Base-by-base conservation (phyloP, 2,113 vertebrate genomes). In the Halichoerus grypus region DNA sequence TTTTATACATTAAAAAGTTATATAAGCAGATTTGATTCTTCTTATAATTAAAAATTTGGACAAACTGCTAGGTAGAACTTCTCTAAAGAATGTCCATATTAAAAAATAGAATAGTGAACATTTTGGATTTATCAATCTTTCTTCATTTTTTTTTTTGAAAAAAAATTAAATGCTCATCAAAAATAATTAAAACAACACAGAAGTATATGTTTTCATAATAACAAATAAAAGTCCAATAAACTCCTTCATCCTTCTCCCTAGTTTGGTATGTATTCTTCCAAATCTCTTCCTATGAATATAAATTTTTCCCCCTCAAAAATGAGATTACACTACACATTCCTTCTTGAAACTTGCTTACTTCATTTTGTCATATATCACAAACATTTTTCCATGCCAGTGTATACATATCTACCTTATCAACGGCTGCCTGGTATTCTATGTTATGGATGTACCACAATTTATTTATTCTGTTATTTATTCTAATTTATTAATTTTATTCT, bases 71-170 rank as follows among this genome's bases (percentile, higher is more conserved):
- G 16, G 65, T 9, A 67, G 46, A 63, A 67, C 22, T 10, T n/a
- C 51, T 84, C 28, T 21, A 85, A n/a, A 84, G 28, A 74, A 42
- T 3, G 18, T 8, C 10, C 26, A 61, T 31, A 49, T 31, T 46
- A 74, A 69, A 86, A 28, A 77, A 90, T 2, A 81, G 33, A 92
- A 63, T 2, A 59, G 4, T 39, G 8, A 93, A 76, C 18, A 67
- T 49, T 85, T 9, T 82, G 28, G 33, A 77, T 12, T 61, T 26
- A 65, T 36, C 22, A 77, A 31, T 1, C 18, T 80, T 51, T 94
- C 7, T 71, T 63, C 28, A 51, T 57, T 80, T 59, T 67, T 93
- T 74, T 53, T 69, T 74, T 81, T 53, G 57, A 93, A 96, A 97
- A 89, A 69, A 86, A 39, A 69, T 22, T 65, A 91, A 69, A 53